Base-by-base conservation (phyloP, 2,888 invertebrate genomes). In the Pseudococcus longispinus region DNA sequence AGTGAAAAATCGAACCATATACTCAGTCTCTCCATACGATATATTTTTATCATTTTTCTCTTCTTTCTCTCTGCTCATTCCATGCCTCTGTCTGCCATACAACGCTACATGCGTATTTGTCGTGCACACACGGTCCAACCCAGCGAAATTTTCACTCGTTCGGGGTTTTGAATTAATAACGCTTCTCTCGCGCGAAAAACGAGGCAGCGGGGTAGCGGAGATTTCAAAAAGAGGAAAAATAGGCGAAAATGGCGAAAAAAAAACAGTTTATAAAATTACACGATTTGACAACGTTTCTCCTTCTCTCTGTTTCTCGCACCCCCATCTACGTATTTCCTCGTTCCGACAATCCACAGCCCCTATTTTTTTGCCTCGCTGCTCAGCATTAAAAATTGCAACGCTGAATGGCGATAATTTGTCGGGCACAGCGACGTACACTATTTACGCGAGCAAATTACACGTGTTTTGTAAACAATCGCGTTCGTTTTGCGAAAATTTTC, bases 401-500 rank as follows among this genome's bases (percentile, higher is more conserved):
- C 29, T 70, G 32, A 70, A 70, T 70, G 70, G 32, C 70, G 70
- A 70, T 70, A 70, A 70, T 70, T 70, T 70, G 29, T 13, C 18
- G 29, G 29, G 29, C 70, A 29, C 29, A 0, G 29, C 3, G 29
- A 37, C 37, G 37, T 37, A n/a, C n/a, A n/a, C n/a, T n/a, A 37
- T 37, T 37, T 37, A 37, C 37, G 37, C 37, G 70, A 29, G 70
- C 70, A 70, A 70, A 70, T 70, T 70, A 70, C 70, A 70, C 70
- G 70, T 70, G 70, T 70, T 70, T 70, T 29, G 70, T 70, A 70
- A 70, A 70, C 70, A 70, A 70, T 70, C 32, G 70, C 8, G 29
- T 70, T 70, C 70, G 29, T 70, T 70, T 70, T 70, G 70, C 29
- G 70, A 70, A 60, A 70, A 70, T 70, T 70, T 70, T 70, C 70